Evolutionary conservation across 2,113 vertebrate species (phyloP), one percentile per base, ranked within the genome.

Genomic region (Lamprologus callipterus): DNA sequence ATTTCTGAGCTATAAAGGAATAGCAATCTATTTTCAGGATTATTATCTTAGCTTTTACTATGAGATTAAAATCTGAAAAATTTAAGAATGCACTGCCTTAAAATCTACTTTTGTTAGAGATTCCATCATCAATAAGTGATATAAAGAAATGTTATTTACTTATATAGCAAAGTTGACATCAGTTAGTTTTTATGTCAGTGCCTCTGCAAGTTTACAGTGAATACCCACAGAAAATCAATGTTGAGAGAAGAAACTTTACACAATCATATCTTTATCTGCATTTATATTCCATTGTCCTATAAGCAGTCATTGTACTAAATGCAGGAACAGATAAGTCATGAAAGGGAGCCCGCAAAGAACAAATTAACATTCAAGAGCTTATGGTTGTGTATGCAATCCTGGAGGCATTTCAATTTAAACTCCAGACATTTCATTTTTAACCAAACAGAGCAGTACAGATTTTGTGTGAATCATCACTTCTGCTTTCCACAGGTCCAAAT

Each of bases 361-460:
- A 91, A 90, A 92, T 94, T 86, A 94, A 60, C 88, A 93, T 94
- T 94, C 92, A 92, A 84, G 73, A 82, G 91, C 81, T 84, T 80
- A 60, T 57, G 81, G 84, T 89, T 90, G 82, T 86, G 83, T 84
- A 78, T 86, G 90, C 78, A 92, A 83, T 89, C 86, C 91, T n/a
- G 51, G 84, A 90, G 90, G 89, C 75, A 9, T 91, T 93, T 92
- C 84, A 91, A 87, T 90, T 92, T 88, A 85, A 54, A 91, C 49
- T 89, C 80, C 83, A 91, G 79, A 73, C 86, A 85, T 88, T 93
- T 82, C 55, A 82, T 82, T 42, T 88, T 83, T 75, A 87, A 87
- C 87, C 79, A 83, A 88, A 91, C 54, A 23, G 81, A 90, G 83
- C 78, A 35, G 65, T 26, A 85, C 45, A 83, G 47, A 83, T 80